Evolutionary conservation across 2,113 vertebrate genomes (phyloP), one percentile per base, ranked within the genome.

Genomic region (Vombatus ursinus): DNA sequence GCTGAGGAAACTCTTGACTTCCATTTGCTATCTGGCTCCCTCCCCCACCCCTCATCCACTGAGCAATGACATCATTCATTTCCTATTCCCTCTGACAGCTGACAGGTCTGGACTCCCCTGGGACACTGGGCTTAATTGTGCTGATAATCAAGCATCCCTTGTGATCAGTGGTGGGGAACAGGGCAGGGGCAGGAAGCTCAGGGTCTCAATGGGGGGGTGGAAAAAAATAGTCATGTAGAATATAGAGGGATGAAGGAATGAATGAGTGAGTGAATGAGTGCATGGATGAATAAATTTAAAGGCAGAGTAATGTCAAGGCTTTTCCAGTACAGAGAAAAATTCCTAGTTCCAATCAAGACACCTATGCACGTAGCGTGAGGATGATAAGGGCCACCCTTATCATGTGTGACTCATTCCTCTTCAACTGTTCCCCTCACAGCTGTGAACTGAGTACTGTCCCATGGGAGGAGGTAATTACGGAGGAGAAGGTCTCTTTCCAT

Each of bases 341-440:
- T 31, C 8, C 61, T 8, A 84, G 68, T n/a, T 44, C n/a, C n/a
- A 19, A 19, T 77, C 31, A 44, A 44, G 68, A 84, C n/a, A 23
- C 16, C 68, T 77, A n/a, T 44, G n/a, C 37, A n/a, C 23, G 37
- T 22, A 44, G 16, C 16, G 0, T 44, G 68, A 44, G 68, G 68
- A 84, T 23, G 6, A 23, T 49, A 11, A 51, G 50, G 8, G 52
- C 52, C 51, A 52, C 50, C 50, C 50, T 51, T 51, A 51, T 12
- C 10, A 2, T 3, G 10, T 84, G 19, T 22, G n/a, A 23, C 19
- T 93, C 48, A 89, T 57, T 16, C 61, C 92, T 44, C 50, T 89
- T 10, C 31, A 2, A 2, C 0, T 37, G 1, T 89, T 91, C 37
- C 90, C 90, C 92, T 94, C 92, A 90, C 96, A 97, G 95, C 97